Percentiles rank a stretch among this genome's conserved stretches.
These are phyloP conservation scores for Ptilodon capucinus DNA, from an alignment of 2,888 invertebrate species.

Conservation along the genomic window DNA sequence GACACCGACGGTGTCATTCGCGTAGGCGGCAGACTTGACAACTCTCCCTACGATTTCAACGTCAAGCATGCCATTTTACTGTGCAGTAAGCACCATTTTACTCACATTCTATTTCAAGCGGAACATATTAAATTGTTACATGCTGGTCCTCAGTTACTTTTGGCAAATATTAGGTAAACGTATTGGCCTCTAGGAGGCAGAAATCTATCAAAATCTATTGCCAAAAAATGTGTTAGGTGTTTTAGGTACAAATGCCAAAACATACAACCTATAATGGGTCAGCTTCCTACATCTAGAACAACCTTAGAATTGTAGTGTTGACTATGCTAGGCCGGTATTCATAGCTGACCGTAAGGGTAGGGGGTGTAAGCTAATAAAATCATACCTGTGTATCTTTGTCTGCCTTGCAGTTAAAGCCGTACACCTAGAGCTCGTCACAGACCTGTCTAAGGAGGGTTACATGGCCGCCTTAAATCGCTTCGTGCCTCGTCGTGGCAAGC, in stretches of 20 bases:
- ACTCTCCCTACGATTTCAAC: no score
- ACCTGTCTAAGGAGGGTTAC: conserved; percentile 1
- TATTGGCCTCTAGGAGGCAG: conserved; percentile 3
- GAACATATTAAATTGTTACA: background rate
- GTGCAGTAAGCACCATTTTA: background rate
- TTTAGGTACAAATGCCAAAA: background rate
- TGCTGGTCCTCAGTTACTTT: background rate
- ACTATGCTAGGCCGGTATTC: conserved; percentile 13
- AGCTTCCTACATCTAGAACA: conserved; percentile 1
- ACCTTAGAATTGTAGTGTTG: conserved; percentile 1
- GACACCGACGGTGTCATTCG: no score
- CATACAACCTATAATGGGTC: conserved; percentile 3
- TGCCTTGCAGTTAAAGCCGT: background rate
- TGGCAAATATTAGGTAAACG: background rate
- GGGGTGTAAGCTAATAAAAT: conserved; percentile 2
- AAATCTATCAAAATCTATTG: background rate
- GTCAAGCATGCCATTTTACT: no score
- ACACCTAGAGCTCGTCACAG: conserved; percentile 5
- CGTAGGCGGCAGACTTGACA: no score
- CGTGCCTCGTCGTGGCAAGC: conserved; percentile 3
- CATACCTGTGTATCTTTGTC: conserved; percentile 1
- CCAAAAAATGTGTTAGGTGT: conserved; percentile 1
- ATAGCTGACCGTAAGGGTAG: conserved; percentile 13
- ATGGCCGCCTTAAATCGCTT: conserved; percentile 4
- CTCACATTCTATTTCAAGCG: background rate